These are phyloP conservation scores for Prunella strophiata DNA, from an alignment of 2,797 vertebrate species.

Conservation along the genomic window DNA sequence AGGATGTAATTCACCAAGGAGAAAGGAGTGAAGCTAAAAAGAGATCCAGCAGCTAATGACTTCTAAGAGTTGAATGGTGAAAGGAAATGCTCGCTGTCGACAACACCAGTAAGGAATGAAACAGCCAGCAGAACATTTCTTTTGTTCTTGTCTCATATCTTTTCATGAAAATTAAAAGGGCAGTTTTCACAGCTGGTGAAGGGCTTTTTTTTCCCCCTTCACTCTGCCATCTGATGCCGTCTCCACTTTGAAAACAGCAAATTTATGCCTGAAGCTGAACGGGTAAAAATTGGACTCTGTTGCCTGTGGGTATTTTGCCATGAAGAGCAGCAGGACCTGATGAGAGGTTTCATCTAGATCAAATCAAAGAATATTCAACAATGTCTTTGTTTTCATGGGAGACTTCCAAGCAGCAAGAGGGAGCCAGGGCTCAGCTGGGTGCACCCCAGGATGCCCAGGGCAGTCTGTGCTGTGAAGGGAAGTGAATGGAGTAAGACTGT, in stretches of 20 bases:
- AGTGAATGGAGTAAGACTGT: not conserved
- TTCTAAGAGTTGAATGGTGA: slow-evolving; percentile 7
- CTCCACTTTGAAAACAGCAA: slow-evolving; percentile 48
- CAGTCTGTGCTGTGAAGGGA: not conserved
- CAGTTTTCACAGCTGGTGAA: slow-evolving; percentile 54
- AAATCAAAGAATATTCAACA: slow-evolving; percentile 48
- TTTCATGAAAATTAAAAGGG: slow-evolving; percentile 55
- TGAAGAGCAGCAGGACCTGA: slow-evolving; percentile 48
- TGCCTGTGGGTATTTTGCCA: slow-evolving; percentile 50
- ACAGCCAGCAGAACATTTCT: slow-evolving; percentile 36
- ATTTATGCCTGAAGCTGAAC: slow-evolving; percentile 53
- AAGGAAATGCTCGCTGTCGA: not conserved
- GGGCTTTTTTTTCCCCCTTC: not conserved
- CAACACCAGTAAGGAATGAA: slow-evolving; percentile 40
- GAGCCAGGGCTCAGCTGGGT: not conserved
- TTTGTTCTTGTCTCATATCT: slow-evolving; percentile 50
- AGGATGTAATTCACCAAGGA: not conserved
- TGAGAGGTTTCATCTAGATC: slow-evolving; percentile 44
- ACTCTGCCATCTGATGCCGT: slow-evolving; percentile 29
- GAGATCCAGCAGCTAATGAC: slow-evolving; percentile 19
- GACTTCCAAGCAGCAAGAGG: not conserved
- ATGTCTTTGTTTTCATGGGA: not conserved
- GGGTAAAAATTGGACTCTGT: slow-evolving; percentile 41
- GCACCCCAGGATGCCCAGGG: not conserved
- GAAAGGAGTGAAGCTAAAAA: slow-evolving; percentile 34